phyloP scores from a whole-genome alignment of 2,113 vertebrate species.

The Brachypodius melanocephalos region DNA sequence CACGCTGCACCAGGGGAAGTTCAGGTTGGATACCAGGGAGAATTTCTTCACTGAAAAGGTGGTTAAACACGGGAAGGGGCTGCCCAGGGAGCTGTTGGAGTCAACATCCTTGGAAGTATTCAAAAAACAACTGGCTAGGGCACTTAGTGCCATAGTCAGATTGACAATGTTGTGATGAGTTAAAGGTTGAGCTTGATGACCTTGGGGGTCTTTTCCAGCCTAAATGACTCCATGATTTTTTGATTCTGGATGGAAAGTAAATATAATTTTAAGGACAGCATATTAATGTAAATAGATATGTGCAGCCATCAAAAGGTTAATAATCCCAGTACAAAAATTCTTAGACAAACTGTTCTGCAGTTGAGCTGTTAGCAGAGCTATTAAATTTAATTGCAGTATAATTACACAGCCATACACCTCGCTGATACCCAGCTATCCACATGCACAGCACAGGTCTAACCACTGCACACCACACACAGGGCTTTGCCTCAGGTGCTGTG shows the following conservation, averaged over 20 bases:
- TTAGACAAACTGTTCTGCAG: conserved; percentile 45
- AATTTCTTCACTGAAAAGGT: not conserved
- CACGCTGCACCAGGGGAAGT: too few species aligned
- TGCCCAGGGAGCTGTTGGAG: not conserved
- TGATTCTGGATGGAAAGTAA: not conserved
- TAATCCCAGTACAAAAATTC: conserved; percentile 21
- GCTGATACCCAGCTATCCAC: conserved; percentile 20
- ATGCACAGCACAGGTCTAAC: not conserved
- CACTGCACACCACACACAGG: not conserved
- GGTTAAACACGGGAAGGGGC: not conserved
- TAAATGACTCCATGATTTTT: not conserved
- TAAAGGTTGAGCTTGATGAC: not conserved
- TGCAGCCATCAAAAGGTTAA: conserved; percentile 52
- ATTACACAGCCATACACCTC: conserved; percentile 26
- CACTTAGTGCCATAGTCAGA: not conserved
- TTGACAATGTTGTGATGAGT: not conserved
- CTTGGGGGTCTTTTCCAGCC: not conserved
- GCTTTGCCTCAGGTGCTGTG: conserved; percentile 17
- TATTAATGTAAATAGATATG: not conserved
- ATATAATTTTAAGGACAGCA: conserved; percentile 10
- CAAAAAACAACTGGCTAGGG: too few species aligned
- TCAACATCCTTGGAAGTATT: not conserved
- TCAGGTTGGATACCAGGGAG: not conserved
- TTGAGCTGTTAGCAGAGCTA: conserved; percentile 55
- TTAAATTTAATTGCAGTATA: conserved; percentile 61